These are phyloP conservation scores for Brachynemurus nebulosus DNA, from an alignment of 2,888 invertebrate species.

Conservation along the genomic window DNA sequence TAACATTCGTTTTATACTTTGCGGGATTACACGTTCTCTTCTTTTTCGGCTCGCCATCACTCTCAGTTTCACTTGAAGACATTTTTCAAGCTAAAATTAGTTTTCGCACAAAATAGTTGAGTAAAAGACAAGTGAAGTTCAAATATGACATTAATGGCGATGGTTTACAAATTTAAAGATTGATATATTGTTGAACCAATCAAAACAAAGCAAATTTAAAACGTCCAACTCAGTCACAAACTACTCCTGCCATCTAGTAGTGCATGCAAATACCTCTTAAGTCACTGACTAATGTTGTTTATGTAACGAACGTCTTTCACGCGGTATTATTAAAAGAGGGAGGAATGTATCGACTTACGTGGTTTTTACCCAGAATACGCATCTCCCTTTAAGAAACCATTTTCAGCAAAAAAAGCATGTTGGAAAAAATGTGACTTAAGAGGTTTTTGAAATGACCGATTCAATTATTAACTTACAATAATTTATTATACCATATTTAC, in stretches of 20 bases:
- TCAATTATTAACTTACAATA: too few relatives aligned
- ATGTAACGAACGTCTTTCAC: too few relatives aligned
- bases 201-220: constrained; percentile 4
- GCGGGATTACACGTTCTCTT: constrained; percentile 9
- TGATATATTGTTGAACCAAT: neutral
- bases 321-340: too few relatives aligned
- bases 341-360: too few relatives aligned
- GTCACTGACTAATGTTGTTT: too few relatives aligned
- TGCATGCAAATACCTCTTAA: constrained; percentile 4
- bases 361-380: too few relatives aligned
- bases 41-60: constrained; percentile 5
- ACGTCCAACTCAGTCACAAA: constrained; percentile 3
- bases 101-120: constrained; percentile 7
- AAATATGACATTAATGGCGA: constrained; percentile 1
- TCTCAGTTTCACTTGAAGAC: constrained; percentile 6
- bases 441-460: too few relatives aligned
- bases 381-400: too few relatives aligned
- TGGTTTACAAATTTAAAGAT: neutral
- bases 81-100: constrained; percentile 6
- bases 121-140: constrained; percentile 4
- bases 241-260: constrained; percentile 4
- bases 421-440: too few relatives aligned
- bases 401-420: too few relatives aligned
- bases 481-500: too few relatives aligned
- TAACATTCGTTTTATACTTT: constrained; percentile 10